Evolutionary conservation across 2,113 vertebrate species (phyloP).

Genomic region (Entomyzon cyanotis): DNA sequence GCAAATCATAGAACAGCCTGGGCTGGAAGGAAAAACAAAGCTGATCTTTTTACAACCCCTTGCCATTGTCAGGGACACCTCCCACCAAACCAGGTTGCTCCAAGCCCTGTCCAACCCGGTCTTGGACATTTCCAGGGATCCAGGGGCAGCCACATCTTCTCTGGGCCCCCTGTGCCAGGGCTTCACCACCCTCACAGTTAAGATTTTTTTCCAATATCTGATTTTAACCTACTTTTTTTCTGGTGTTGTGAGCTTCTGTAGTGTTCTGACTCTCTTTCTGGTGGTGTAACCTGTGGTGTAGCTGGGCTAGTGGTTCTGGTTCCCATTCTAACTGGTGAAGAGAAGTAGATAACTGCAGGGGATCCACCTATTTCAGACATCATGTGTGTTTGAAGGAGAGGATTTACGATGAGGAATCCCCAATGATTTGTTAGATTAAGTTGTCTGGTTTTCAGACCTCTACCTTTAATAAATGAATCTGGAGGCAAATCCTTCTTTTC

Average conservation of each 20-base stretch:
- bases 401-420: background rate
- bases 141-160: background rate
- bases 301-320: background rate
- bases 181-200: background rate
- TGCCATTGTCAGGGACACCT: background rate
- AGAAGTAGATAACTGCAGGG: background rate
- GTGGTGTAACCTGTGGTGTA: background rate
- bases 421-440: background rate
- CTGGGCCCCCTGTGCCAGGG: background rate
- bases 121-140: background rate
- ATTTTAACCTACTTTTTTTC: background rate
- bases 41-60: background rate
- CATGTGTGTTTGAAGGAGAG: background rate
- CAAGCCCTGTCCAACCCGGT: rapidly evolving
- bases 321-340: background rate
- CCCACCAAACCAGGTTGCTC: rapidly evolving
- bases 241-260: background rate
- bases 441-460: background rate
- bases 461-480: background rate
- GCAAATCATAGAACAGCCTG: background rate
- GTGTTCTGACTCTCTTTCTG: background rate
- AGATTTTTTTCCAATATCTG: background rate
- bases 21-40: background rate
- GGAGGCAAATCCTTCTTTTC: background rate
- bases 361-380: background rate